Base-by-base conservation (phyloP, 2,797 vertebrate genomes). In the Sebastes vulpes region DNA sequence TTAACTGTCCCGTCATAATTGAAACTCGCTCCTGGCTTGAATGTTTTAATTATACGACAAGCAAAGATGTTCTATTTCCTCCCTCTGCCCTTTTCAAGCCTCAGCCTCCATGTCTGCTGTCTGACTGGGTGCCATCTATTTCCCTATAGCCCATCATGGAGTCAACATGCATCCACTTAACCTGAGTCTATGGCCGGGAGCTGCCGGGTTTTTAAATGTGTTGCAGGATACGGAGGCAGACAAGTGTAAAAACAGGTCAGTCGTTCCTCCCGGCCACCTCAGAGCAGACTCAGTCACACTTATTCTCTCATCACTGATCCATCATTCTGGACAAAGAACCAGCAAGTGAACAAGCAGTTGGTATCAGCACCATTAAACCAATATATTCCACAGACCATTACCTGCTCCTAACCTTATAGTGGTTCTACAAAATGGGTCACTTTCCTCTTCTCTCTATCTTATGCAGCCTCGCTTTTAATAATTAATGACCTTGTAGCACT, bases 131-230 rank as follows among this genome's bases (percentile, higher is more conserved):
- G 81, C 53, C 35, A 65, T 91, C 65, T 66, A 75, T 89, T 84
- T 85, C 71, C 83, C 58, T 52, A 18, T 18, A 80, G 84, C 83
- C 81, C 56, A 75, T 87, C 82, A 72, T 60, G 58, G 75, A 89
- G 79, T 77, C 79, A 81, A 89, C 87, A 85, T 77, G 80, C 89
- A 86, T 90, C 86, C 85, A 88, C 88, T 92, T 90, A 91, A 91
- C 87, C 80, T 71, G 74, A 9, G 54, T 68, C 74, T 68, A 74
- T 71, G 59, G 77, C 72, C 79, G 65, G 61, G 28, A 72, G 78
- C 84, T 86, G 87, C 83, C 65, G 67, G 76, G 84, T 85, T 56
- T 56, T 84, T 63, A 89, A 81, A 83, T 56, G 38, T 64, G 56
- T 26, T 79, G 72, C 79, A 78, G 76, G 82, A 87, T 25, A 71